phyloP scores from a whole-genome alignment of 2,113 vertebrate species.

The Catharus minimus region DNA sequence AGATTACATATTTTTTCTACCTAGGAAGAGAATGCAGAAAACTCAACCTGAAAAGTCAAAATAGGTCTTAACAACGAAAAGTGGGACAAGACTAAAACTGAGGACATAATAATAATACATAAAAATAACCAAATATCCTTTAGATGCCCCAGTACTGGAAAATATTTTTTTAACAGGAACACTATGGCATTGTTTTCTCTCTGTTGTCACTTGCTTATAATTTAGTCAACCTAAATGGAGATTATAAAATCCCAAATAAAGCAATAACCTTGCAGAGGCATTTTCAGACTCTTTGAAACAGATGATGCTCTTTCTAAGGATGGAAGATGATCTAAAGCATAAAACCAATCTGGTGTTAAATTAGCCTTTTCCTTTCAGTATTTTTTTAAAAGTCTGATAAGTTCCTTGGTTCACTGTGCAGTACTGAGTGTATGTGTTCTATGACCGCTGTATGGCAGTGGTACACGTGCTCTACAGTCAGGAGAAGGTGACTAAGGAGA shows the following conservation, averaged over 20 bases:
- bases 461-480: background rate
- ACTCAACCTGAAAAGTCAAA: background rate
- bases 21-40: background rate
- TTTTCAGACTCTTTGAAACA: background rate
- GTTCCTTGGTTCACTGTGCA: background rate
- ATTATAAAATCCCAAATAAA: background rate
- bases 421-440: background rate
- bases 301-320: background rate
- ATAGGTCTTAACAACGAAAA: background rate
- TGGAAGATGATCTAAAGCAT: background rate
- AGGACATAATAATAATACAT: background rate
- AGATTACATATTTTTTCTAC: background rate
- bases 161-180: background rate
- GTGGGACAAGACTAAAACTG: background rate
- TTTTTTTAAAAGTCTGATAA: background rate
- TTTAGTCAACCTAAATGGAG: background rate
- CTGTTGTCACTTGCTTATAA: background rate
- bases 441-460: background rate
- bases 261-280: background rate
- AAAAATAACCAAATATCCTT: background rate
- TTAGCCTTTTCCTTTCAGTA: background rate
- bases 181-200: background rate
- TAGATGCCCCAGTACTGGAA: background rate
- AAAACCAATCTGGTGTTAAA: background rate
- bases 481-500: background rate